A percentile compares a stretch with the other conserved stretches of the same genome.
Evolutionary conservation across 2,797 vertebrate species (phyloP).

Genomic region (Prunella strophiata): DNA sequence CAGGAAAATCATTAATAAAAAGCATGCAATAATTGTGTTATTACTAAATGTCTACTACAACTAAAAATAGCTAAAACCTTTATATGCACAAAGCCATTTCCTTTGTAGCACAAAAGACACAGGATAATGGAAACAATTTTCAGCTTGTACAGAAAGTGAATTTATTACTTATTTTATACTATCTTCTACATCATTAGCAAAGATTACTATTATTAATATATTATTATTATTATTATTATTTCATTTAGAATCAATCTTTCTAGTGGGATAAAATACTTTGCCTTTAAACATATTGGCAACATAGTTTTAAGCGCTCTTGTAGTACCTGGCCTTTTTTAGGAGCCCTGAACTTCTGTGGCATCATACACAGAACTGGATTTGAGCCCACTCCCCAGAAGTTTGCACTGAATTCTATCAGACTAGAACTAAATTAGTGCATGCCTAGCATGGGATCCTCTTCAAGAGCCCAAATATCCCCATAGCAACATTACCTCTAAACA

Average conservation of each 20-base stretch:
- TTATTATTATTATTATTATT: not conserved
- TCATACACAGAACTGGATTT: not conserved
- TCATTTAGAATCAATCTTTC: not conserved
- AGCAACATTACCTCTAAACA: not conserved
- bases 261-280: not conserved
- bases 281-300: not conserved
- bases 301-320: not conserved
- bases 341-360: not conserved
- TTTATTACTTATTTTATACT: not conserved
- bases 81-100: not conserved
- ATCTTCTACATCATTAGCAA: not conserved
- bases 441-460: not conserved
- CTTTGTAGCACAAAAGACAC: not conserved
- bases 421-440: not conserved
- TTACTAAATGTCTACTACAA: not conserved
- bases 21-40: not conserved
- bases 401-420: not conserved
- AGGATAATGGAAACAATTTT: not conserved
- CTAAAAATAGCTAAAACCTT: not conserved
- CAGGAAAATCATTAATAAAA: not conserved
- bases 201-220: not conserved
- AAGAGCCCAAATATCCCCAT: not conserved
- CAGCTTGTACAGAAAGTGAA: not conserved
- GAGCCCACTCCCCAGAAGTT: not conserved
- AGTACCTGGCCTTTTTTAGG: not conserved